Conservation (phyloP, 2,113 vertebrate genomes). For the Gymnorhina tibicen region DNA sequence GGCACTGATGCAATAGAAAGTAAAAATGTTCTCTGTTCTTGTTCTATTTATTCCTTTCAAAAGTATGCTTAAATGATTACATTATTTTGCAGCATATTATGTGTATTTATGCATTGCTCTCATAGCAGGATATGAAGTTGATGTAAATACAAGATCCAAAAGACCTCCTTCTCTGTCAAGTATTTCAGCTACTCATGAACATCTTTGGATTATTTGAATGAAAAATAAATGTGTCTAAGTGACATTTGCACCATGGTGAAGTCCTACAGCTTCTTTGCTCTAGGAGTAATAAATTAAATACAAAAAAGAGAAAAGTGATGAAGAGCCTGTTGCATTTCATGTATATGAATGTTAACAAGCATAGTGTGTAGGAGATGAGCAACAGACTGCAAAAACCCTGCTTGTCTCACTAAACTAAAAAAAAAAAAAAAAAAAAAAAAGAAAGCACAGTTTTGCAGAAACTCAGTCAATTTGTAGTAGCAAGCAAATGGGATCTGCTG, state of each 20-base stretch:
- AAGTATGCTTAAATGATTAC: not conserved
- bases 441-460: not conserved
- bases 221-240: not conserved
- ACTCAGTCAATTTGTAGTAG: not conserved
- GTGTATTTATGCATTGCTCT: not conserved
- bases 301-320: not conserved
- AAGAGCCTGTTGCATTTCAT: not conserved
- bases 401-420: not conserved
- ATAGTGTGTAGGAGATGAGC: not conserved
- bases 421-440: not conserved
- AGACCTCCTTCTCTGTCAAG: not conserved
- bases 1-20: not conserved
- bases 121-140: not conserved
- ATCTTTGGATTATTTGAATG: not conserved
- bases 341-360: not conserved
- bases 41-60: not conserved
- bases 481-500: not conserved
- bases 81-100: not conserved
- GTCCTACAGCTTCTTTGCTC: not conserved
- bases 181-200: not conserved
- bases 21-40: not conserved
- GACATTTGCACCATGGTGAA: not conserved
- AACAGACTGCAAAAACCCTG: not conserved
- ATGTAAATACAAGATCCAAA: not conserved
- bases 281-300: not conserved